Evolutionary conservation across 2,113 vertebrate genomes (phyloP), one percentile per base, ranked within the genome.

Genomic region (Oreochromis tanganicae): DNA sequence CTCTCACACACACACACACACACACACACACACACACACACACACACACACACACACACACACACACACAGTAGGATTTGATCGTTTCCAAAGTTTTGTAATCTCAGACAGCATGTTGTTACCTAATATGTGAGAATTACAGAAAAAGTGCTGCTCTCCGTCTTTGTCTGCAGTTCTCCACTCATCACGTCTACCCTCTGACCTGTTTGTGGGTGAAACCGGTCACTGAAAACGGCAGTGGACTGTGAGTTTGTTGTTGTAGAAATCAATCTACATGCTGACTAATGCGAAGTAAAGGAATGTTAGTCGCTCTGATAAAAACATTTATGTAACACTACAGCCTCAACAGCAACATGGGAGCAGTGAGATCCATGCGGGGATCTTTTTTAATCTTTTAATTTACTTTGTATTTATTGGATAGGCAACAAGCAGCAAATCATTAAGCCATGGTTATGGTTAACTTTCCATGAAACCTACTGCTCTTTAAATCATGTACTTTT

Each of bases 201-300:
- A 97, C 96, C 80, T 98, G 97, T 1, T 93, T 99, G 29, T 99
- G 99, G 99, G 97, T 97, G 63, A 98, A 99, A 93, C 97, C 98
- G 43, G 88, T 99, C 79, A 97, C 97, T 54, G 98, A 98, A 89
- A 97, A 98, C 93, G 48, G 94, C 88, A 94, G 95, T 27, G 96
- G 95, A 80, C 94, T 97, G 98, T 99, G 96, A 98, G 98, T 98
- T 91, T 84, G 10, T 41, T 85, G 4, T 55, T 46, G 61, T 61
- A 63, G 56, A 55, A 52, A 57, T 61, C 5, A 57, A 73, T 17
- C 66, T 55, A 34, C 24, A 5, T 55, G 73, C 73, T 78, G 34
- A 54, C 12, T 75, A n/a, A 56, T 50, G 14, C n/a, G 17, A n/a
- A 61, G 73, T 24, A 34, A 32, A 66, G 46, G 38, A 32, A 78